These are phyloP conservation scores for Andricus curvator DNA, from an alignment of 2,888 invertebrate genomes.

Conservation along the genomic window DNA sequence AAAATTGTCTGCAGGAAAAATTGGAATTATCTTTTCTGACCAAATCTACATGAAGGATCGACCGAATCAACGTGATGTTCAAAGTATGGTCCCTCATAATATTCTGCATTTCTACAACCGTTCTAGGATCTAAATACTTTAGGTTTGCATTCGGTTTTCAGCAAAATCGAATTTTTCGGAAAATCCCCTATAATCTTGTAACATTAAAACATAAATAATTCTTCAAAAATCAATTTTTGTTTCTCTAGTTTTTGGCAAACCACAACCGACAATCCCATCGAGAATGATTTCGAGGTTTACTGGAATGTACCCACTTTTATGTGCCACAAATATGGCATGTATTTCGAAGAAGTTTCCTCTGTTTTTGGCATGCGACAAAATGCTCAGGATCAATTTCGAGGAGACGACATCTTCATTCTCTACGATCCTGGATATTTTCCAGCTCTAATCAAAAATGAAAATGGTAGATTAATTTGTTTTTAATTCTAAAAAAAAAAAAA, in stretches of 20 bases:
- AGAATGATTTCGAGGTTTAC: slow-evolving; percentile 80
- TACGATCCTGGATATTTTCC: slow-evolving; percentile 88
- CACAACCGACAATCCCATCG: slow-evolving; percentile 25
- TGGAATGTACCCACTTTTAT: slow-evolving; percentile 90
- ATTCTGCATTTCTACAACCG: slow-evolving; percentile 14
- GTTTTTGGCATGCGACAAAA: slow-evolving; percentile 86
- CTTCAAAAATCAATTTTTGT: neutral
- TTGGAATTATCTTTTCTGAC: neutral
- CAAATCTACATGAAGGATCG: slow-evolving; percentile 18
- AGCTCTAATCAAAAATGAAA: slow-evolving; percentile 81
- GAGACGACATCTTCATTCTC: slow-evolving; percentile 84
- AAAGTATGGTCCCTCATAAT: slow-evolving; percentile 22
- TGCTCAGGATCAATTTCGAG: slow-evolving; percentile 83
- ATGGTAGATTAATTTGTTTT: slow-evolving; percentile 55
- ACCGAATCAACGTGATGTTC: slow-evolving; percentile 18
- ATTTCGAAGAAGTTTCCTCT: slow-evolving; percentile 81
- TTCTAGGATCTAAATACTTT: slow-evolving; percentile 11
- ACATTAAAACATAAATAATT: neutral
- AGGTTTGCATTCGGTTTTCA: neutral
- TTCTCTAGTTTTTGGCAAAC: slow-evolving; percentile 14
- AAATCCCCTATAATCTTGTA: neutral
- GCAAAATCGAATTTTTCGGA: neutral
- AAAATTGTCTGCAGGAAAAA: neutral
- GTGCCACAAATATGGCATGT: slow-evolving; percentile 83
- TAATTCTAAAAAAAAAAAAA: neutral